Percentiles rank a stretch among this genome's conserved stretches.
These are phyloP conservation scores for Margaritifera margaritifera DNA, from an alignment of 2,888 invertebrate genomes.

Conservation along the genomic window DNA sequence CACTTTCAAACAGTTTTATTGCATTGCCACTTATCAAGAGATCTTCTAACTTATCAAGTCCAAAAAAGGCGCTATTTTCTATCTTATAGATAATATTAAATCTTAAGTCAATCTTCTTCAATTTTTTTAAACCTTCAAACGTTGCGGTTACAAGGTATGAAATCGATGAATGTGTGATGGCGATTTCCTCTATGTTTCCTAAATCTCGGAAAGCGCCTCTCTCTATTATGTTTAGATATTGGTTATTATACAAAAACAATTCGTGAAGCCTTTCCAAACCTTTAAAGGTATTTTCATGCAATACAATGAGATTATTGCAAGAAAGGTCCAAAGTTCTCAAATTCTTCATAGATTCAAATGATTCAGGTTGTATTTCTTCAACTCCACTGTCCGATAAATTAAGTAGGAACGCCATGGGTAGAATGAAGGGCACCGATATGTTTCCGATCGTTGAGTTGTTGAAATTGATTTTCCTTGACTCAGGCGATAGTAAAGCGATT, in stretches of 20 bases:
- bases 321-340: not conserved
- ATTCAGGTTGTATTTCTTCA: not conserved
- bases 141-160: too few relatives aligned
- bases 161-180: not conserved
- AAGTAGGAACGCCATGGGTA: constrained; percentile 6
- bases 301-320: not conserved
- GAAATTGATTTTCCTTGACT: constrained; percentile 14
- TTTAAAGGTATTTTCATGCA: constrained; percentile 5
- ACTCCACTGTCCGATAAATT: constrained; percentile 3
- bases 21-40: constrained; percentile 23
- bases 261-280: constrained; percentile 9
- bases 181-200: constrained; percentile 12
- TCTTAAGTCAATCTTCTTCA: too few relatives aligned
- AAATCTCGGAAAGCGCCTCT: too few relatives aligned
- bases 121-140: too few relatives aligned
- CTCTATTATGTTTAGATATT: constrained; percentile 14
- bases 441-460: constrained; percentile 1
- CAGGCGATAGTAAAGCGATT: not conserved
- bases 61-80: not conserved
- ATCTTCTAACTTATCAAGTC: constrained; percentile 1
- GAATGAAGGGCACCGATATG: not conserved
- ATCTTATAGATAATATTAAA: not conserved
- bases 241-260: too few relatives aligned
- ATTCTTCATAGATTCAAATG: not conserved
- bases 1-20: constrained; percentile 19